These are phyloP conservation scores for Misgurnus mizolepis DNA, from an alignment of 2,113 vertebrate genomes.

Conservation along the genomic window DNA sequence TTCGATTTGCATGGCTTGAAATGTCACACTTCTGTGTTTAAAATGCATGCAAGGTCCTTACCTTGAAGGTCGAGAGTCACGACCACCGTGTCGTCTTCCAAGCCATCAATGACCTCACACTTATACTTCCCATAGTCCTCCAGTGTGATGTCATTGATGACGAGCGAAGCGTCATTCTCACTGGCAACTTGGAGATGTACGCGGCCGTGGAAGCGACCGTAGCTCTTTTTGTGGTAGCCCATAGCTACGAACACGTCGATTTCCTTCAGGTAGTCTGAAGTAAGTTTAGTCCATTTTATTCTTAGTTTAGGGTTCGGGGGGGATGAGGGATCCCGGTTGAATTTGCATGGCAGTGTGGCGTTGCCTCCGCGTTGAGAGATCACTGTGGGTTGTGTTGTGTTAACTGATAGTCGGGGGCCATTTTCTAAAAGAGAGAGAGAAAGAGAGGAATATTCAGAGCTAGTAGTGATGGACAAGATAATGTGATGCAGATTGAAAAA, in stretches of 20 bases:
- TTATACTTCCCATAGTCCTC: conserved; percentile 96
- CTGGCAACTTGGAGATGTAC: conserved; percentile 81
- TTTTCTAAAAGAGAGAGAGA: conserved; percentile 75
- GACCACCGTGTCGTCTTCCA: conserved; percentile 88
- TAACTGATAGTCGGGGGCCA: conserved; percentile 82
- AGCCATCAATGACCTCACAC: conserved; percentile 94
- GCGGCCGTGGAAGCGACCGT: conserved; percentile 86
- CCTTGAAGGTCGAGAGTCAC: conserved; percentile 91
- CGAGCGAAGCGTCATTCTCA: conserved; percentile 86
- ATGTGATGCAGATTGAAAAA: background rate
- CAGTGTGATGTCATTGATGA: conserved; percentile 85
- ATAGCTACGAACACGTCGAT: conserved; percentile 92
- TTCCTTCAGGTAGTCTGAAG: conserved; percentile 94
- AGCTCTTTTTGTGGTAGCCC: conserved; percentile 89
- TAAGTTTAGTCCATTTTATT: conserved; percentile 98
- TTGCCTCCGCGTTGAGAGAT: conserved; percentile 88
- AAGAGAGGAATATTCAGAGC: background rate
- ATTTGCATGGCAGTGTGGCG: conserved; percentile 87
- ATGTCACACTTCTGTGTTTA: too few relatives aligned
- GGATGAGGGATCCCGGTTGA: conserved; percentile 79
- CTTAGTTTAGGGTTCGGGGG: conserved; percentile 83
- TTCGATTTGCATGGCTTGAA: too few relatives aligned
- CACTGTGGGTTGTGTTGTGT: conserved; percentile 84
- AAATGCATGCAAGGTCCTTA: conserved; percentile 53
- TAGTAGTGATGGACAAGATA: background rate